Evolutionary conservation across 2,888 invertebrate genomes (phyloP), one percentile per base, ranked within the genome.

Genomic region (Rotaria socialis): DNA sequence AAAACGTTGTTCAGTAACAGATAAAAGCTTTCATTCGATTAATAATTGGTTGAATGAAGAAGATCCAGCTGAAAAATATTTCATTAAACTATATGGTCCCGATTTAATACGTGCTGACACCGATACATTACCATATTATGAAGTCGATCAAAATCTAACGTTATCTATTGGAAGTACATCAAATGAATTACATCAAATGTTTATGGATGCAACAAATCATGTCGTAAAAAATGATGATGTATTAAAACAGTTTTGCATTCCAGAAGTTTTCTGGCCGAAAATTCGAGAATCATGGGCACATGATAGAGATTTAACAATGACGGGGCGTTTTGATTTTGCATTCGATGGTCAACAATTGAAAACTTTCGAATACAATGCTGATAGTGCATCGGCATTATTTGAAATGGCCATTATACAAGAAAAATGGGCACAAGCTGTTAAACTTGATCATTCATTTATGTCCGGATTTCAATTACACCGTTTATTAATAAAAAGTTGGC

Each of bases 351-450:
- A 80, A 80, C 24, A 80, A 80, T n/a, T 80, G 14, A 80, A 80
- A 47, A n/a, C n/a, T 2, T 80, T 80, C n/a, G 80, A 80, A 47
- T 80, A 80, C 19, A 80, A 80, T 80, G 80, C 80, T 80, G 80
- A 80, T 80, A 80, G 80, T 80, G 80, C 80, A 80, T 80, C 80
- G 8, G 80, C 80, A n/a, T 14, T 80, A n/a, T 80, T 80, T n/a
- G 80, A 80, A 80, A 24, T 43, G 4, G 80, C 80, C 10, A 19
- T 80, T 80, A 47, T 80, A 47, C 80, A 80, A 47, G 47, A 80
- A 47, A 80, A 80, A n/a, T 80, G 80, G 80, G 80, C 47, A n/a
- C 47, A 47, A 47, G 80, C 47, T 24, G 47, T 47, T 24, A 80
- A 80, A 47, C n/a, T 80, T 11, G n/a, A 43, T 41, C 47, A 43